These are phyloP conservation scores for Upupa epops DNA, from an alignment of 2,113 vertebrate genomes.

Conservation along the genomic window DNA sequence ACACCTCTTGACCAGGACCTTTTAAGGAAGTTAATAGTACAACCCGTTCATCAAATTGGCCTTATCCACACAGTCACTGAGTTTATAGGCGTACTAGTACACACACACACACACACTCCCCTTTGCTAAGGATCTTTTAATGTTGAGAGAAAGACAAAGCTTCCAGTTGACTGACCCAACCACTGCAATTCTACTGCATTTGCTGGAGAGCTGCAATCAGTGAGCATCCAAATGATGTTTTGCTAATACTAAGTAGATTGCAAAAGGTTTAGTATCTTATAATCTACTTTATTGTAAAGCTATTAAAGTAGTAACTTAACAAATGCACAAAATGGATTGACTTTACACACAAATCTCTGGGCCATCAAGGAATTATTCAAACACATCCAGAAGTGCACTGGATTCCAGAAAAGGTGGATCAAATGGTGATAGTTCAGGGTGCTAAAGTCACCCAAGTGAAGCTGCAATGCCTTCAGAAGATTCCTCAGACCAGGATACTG, in stretches of 20 bases:
- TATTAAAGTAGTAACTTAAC: conserved; percentile 15
- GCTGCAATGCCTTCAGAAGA: background rate
- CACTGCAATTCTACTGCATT: background rate
- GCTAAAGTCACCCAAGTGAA: background rate
- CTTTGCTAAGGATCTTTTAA: background rate
- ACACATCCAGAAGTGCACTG: background rate
- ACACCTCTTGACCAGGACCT: background rate
- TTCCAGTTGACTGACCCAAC: background rate
- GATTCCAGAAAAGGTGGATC: background rate
- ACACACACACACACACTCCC: background rate
- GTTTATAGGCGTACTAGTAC: accelerated
- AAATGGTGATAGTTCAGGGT: background rate
- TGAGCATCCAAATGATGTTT: conserved; percentile 10
- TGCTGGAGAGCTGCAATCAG: background rate
- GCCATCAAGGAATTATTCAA: background rate
- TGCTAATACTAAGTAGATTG: conserved; percentile 42
- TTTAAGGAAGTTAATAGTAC: background rate
- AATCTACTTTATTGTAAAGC: conserved; percentile 43
- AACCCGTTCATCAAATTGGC: background rate
- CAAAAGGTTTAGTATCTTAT: conserved; percentile 36
- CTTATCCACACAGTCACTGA: background rate
- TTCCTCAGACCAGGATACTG: background rate
- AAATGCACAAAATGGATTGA: conserved; percentile 26
- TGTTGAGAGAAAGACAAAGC: background rate
- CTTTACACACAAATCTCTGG: background rate